phyloP scores from a whole-genome alignment of 2,113 vertebrate species.

The Tetrao urogallus region DNA sequence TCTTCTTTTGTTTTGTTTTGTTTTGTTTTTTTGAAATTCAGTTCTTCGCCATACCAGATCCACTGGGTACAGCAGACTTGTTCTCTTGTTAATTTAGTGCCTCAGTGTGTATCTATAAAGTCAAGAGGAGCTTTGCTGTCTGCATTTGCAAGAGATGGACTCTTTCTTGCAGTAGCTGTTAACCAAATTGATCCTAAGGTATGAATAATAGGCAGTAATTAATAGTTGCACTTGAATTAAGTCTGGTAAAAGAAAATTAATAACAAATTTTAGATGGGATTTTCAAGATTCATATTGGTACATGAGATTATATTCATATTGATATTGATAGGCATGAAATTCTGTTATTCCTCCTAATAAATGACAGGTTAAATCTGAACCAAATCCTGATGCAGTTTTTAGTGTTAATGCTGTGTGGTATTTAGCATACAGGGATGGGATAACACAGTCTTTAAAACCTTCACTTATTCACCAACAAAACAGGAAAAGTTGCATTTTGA shows the following conservation, averaged over 20 bases:
- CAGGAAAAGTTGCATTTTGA: neutral
- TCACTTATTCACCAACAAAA: neutral
- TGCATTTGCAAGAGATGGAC: constrained; percentile 88
- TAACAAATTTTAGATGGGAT: neutral
- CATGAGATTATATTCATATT: neutral
- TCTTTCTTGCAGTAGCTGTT: constrained; percentile 84
- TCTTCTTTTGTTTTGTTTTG: neutral
- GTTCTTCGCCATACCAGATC: constrained; percentile 78
- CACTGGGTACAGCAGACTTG: constrained; percentile 86
- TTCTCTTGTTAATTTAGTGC: constrained; percentile 76
- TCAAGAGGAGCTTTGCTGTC: constrained; percentile 89
- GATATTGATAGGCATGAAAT: neutral
- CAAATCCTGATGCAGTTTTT: neutral
- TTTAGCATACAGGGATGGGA: accelerated
- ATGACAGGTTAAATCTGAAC: neutral
- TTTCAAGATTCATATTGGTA: neutral
- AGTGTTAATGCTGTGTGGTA: neutral
- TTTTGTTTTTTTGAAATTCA: constrained; percentile 37
- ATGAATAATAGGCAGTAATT: neutral
- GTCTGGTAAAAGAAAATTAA: neutral
- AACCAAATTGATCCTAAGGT: constrained; percentile 94
- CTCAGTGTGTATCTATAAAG: constrained; percentile 85
- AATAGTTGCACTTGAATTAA: neutral
- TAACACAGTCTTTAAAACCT: neutral
- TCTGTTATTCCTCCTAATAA: neutral